A percentile compares a stretch with the other conserved stretches of the same genome.
phyloP scores from a whole-genome alignment of 2,113 vertebrate species.

The Leucopsar rothschildi region DNA sequence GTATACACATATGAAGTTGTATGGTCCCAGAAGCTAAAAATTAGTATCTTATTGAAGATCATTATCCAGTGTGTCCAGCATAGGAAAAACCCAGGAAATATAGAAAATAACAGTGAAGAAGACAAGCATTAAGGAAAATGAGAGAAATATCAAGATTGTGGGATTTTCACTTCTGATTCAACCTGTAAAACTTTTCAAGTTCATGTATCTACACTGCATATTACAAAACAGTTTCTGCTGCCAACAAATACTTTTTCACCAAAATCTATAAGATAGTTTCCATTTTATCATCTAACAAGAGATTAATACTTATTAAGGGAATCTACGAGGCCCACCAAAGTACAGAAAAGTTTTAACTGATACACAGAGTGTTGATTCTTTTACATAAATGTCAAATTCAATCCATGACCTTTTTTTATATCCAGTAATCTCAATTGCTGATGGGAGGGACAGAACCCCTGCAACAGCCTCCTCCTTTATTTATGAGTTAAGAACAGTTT shows the following conservation, averaged over 20 bases:
- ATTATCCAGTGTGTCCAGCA: neutral
- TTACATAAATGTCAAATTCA: neutral
- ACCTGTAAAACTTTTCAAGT: neutral
- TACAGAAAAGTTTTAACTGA: neutral
- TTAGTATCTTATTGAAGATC: neutral
- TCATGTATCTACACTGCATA: neutral
- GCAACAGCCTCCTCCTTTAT: constrained; percentile 33
- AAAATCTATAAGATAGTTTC: neutral
- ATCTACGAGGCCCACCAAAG: neutral
- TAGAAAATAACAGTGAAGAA: neutral
- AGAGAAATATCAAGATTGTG: neutral
- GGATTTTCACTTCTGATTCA: neutral
- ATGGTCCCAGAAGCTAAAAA: neutral
- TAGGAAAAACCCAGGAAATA: neutral
- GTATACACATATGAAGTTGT: neutral
- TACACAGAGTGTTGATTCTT: neutral
- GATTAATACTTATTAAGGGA: neutral
- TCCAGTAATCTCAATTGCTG: neutral
- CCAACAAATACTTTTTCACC: neutral
- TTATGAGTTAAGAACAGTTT: constrained; percentile 59
- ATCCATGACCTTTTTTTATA: neutral
- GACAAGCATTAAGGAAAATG: neutral
- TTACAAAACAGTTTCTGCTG: neutral
- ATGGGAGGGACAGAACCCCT: neutral
- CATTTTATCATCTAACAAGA: neutral